Base-by-base conservation (phyloP, 2,888 invertebrate genomes). In the Apeira syringaria region DNA sequence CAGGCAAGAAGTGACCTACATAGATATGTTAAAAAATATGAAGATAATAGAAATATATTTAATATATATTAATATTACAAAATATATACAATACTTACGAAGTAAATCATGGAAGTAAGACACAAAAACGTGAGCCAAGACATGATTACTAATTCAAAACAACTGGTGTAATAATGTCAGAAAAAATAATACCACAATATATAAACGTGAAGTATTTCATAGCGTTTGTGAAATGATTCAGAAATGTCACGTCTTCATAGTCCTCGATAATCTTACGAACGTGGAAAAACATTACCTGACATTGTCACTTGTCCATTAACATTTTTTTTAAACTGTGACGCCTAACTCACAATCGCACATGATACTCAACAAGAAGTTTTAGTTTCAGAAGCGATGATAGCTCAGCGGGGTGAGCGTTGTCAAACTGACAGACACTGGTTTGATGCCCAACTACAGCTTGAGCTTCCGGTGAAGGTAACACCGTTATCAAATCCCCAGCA, bases 201-300 rank as follows among this genome's bases (percentile, higher is more conserved):
- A 61, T 70, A 70, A 60, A 53, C 48, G 47, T 2, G 40, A 30
- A 13, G 44, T 52, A 43, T 52, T 54, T 52, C 56, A 52, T 48
- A 47, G 3, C 9, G 2, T 24, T 45, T 50, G 46, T 34, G 47
- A 43, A 53, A 54, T 53, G 46, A 58, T 46, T 47, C 51, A 47
- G 46, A 60, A 61, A 63, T 59, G 73, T 74, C 80, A 80, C 80
- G 80, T 80, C 37, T 35, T 48, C n/a, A 43, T 48, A 39, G 39
- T 40, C 48, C 43, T 53, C 54, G 70, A 78, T 76, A 48, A 55
- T 62, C 59, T 52, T 24, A 42, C 25, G 29, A 47, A 64, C 65
- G 61, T 63, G 59, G 46, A 47, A 20, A n/a, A 43, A 5, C 38
- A 20, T 44, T 26, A 15, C 4, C 4, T 15, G 15, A n/a, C n/a